A percentile compares a stretch with the other conserved stretches of the same genome.
Evolutionary conservation across 2,888 invertebrate species (phyloP).

Genomic region (Megamerina dolium): DNA sequence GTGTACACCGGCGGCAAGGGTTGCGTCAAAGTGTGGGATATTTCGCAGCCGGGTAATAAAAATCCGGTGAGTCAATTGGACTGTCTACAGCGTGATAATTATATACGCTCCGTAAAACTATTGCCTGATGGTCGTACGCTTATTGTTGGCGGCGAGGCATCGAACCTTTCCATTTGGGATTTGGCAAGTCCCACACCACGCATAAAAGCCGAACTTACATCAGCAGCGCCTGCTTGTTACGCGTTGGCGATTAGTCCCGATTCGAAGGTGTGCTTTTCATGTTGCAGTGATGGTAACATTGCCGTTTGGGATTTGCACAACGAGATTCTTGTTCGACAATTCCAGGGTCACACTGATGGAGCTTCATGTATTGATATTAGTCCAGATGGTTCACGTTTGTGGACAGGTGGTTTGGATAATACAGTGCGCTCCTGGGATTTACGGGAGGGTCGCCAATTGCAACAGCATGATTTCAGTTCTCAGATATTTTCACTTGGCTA

Average conservation of each 20-base stretch:
- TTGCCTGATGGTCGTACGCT: constrained; percentile 89
- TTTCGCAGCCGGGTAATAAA: constrained; percentile 68
- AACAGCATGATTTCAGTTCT: constrained; percentile 92
- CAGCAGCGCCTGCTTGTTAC: constrained; percentile 94
- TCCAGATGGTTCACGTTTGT: constrained; percentile 80
- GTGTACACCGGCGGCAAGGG: constrained; percentile 98
- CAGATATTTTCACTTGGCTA: constrained; percentile 82
- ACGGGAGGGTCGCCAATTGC: constrained; percentile 84
- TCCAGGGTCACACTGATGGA: constrained; percentile 95
- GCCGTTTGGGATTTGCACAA: constrained; percentile 93
- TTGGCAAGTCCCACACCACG: constrained; percentile 84
- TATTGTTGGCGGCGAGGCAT: constrained; percentile 95
- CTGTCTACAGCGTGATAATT: constrained; percentile 92
- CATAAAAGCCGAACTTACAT: constrained; percentile 84
- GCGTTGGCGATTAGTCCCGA: constrained; percentile 96
- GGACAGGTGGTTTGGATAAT: constrained; percentile 95
- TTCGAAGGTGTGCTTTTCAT: constrained; percentile 96
- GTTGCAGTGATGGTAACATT: constrained; percentile 97
- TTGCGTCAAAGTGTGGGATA: constrained; percentile 84
- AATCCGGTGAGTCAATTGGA: constrained; percentile 80
- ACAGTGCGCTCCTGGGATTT: constrained; percentile 96
- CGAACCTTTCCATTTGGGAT: constrained; percentile 94
- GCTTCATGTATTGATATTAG: constrained; percentile 97
- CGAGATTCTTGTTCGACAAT: constrained; percentile 86
- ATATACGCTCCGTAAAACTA: constrained; percentile 91